Evolutionary conservation across 2,113 vertebrate genomes (phyloP), one percentile per base, ranked within the genome.

Genomic region (Serilophus lunatus): DNA sequence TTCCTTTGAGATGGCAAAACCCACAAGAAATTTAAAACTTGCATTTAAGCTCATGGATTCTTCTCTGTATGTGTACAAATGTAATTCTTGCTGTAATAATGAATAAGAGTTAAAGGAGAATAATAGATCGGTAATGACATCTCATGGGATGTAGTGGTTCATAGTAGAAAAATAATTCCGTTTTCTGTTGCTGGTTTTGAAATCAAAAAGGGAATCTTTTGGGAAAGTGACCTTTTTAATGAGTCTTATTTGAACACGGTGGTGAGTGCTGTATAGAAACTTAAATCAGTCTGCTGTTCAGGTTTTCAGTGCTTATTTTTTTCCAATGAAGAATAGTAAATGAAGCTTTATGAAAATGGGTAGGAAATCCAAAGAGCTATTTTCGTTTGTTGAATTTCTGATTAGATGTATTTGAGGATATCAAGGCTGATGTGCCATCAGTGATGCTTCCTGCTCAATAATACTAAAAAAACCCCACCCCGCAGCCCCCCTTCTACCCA

Each of bases 211-310:
- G 40, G 56, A 89, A 82, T 45, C 77, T 84, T 96, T 91, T 60
- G 84, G 78, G 90, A 89, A 85, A 93, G 57, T 85, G 92, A 90
- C 92, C 53, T 87, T 94, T 92, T 94, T 79, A 90, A 80, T 93
- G 82, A 90, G 42, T 79, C 22, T 44, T 88, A 40, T 95, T 87
- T 85, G 82, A 93, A 56, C 74, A 78, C 14, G 40, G 40, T 64
- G 56, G 40, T 84, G 49, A 91, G 28, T 79, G 25, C 75, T 84
- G 44, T 74, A 65, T 72, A 81, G 86, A 79, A 84, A 61, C 70
- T 87, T 92, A 64, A 59, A 84, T 89, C 69, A 76, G n/a, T 25
- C 57, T 89, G 36, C 74, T 57, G 86, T 92, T 91, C 75, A 80
- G n/a, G 65, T 91, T 84, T 91, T 87, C 31, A 61, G 57, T 35